A percentile compares a stretch with the other conserved stretches of the same genome.
Conservation (phyloP, 1,140 invertebrate species). For the Rhopalosiphum padi region DNA sequence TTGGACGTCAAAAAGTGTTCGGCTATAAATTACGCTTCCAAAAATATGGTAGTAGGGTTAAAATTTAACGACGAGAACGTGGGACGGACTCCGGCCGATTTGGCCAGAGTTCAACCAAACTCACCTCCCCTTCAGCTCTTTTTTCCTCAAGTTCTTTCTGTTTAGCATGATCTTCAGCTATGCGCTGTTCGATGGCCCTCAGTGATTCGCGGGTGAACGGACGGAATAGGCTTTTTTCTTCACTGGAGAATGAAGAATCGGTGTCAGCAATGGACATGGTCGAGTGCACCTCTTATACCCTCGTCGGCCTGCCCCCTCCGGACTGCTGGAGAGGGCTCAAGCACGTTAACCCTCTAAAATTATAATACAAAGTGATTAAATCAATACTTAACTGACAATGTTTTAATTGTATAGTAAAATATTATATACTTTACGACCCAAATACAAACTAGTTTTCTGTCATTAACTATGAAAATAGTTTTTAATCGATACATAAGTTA, state of each 20-base stretch:
- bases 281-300: slow-evolving; percentile 58
- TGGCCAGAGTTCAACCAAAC: slow-evolving; percentile 59
- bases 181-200: slow-evolving; percentile 89
- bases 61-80: slow-evolving; percentile 38
- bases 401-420: background rate
- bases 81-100: slow-evolving; percentile 7
- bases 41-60: background rate
- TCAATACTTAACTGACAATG: background rate
- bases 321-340: slow-evolving; percentile 57
- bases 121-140: slow-evolving; percentile 92
- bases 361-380: background rate
- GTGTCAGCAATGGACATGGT: slow-evolving; percentile 82
- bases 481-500: background rate
- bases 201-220: slow-evolving; percentile 97
- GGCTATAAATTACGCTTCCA: slow-evolving; percentile 14
- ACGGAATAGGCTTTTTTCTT: slow-evolving; percentile 94
- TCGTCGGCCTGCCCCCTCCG: slow-evolving; percentile 53
- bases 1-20: slow-evolving; percentile 12
- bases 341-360: slow-evolving; percentile 55
- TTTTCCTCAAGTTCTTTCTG: slow-evolving; percentile 95
- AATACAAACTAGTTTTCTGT: background rate
- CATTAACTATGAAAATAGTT: background rate
- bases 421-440: background rate
- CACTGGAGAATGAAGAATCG: slow-evolving; percentile 83
- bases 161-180: slow-evolving; percentile 92